A percentile compares a stretch with the other conserved stretches of the same genome.
These are phyloP conservation scores for Neogale vison DNA, from an alignment of 2,113 vertebrate genomes.

Conservation along the genomic window DNA sequence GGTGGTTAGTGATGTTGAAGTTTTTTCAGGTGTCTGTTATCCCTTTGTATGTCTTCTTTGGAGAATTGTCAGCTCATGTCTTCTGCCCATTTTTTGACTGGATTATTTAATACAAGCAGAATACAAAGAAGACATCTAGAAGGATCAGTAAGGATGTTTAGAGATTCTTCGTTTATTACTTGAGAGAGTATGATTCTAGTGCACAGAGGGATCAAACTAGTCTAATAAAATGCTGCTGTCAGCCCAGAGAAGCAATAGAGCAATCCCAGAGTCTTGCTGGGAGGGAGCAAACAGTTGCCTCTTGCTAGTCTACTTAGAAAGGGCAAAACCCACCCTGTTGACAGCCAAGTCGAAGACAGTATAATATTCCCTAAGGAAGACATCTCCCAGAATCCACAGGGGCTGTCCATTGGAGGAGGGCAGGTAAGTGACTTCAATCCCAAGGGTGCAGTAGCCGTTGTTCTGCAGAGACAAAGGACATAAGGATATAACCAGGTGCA, in stretches of 20 bases:
- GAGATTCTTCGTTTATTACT: background rate
- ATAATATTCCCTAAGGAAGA: slow-evolving; percentile 85
- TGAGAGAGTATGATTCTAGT: background rate
- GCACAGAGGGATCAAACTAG: background rate
- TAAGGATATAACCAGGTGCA: background rate
- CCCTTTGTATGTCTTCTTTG: too few relatives aligned
- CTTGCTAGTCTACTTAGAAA: slow-evolving; percentile 60
- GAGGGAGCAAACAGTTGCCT: background rate
- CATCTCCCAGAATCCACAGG: slow-evolving; percentile 84
- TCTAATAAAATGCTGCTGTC: background rate
- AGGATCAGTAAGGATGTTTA: background rate
- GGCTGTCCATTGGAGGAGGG: slow-evolving; percentile 78
- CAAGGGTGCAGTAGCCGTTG: slow-evolving; percentile 74
- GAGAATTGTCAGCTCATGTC: too few relatives aligned
- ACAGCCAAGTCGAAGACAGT: slow-evolving; percentile 80
- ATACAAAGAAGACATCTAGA: background rate
- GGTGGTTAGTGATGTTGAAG: too few relatives aligned
- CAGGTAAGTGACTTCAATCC: slow-evolving; percentile 81
- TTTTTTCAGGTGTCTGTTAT: too few relatives aligned
- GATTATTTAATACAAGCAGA: background rate
- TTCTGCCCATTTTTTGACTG: too few relatives aligned
- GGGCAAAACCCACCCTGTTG: slow-evolving; percentile 82
- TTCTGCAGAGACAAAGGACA: slow-evolving; percentile 39
- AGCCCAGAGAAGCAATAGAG: background rate
- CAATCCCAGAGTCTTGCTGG: background rate